Evolutionary conservation across 2,113 vertebrate species (phyloP).

Genomic region (Agapornis roseicollis): DNA sequence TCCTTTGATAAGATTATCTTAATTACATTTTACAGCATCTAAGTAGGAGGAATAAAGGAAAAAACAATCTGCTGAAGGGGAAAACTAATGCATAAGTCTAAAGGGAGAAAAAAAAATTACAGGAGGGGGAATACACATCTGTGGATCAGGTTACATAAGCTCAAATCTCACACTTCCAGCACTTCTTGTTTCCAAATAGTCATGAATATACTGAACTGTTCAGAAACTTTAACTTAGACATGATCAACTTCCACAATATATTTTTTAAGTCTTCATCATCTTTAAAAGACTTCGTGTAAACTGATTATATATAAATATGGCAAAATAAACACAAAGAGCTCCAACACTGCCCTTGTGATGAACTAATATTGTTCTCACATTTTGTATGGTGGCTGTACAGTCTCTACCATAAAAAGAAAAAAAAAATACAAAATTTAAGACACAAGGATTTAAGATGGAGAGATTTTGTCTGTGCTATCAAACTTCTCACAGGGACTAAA

Average conservation of each 20-base stretch:
- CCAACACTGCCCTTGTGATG: neutral
- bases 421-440: neutral
- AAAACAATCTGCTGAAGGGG: conserved; percentile 36
- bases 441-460: neutral
- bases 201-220: neutral
- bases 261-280: neutral
- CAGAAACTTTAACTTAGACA: neutral
- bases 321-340: neutral
- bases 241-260: neutral
- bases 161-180: neutral
- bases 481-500: neutral
- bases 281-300: neutral
- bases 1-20: conserved; percentile 68
- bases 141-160: conserved; percentile 21
- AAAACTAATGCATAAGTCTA: conserved; percentile 37
- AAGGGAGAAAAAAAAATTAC: conserved; percentile 12
- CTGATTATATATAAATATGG: neutral
- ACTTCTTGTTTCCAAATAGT: neutral
- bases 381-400: neutral
- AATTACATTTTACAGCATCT: conserved; percentile 65
- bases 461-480: neutral
- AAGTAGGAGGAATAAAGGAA: conserved; percentile 41
- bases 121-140: conserved; percentile 34
- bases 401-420: neutral
- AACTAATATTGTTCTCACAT: neutral